Percentiles rank a stretch among this genome's conserved stretches.
Conservation (phyloP, 37 sponge, comb jelly and placozoan species). For the Oopsacas minuta region DNA sequence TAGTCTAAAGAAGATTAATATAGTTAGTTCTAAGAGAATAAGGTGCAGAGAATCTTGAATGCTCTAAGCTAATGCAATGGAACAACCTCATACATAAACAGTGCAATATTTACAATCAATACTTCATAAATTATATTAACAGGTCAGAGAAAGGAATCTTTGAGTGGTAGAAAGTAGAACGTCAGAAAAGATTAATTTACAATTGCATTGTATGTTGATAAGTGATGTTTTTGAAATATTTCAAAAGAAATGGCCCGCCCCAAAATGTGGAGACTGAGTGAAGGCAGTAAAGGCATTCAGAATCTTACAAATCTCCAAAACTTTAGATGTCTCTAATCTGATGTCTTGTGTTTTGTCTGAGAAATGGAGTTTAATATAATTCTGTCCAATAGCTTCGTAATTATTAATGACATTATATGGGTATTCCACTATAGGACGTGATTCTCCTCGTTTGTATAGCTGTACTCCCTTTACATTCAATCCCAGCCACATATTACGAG, state of each 20-base stretch:
- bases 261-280: not conserved
- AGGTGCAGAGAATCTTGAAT: not conserved
- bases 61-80: slow-evolving; percentile 18
- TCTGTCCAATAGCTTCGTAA: slow-evolving; percentile 10
- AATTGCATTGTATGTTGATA: not conserved
- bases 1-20: not conserved
- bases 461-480: slow-evolving; percentile 39
- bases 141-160: not conserved
- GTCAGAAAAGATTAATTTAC: not conserved
- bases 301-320: slow-evolving; percentile 13
- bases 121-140: slow-evolving; percentile 16
- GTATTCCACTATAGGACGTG: slow-evolving; percentile 31
- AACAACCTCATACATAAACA: not conserved
- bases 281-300: not conserved
- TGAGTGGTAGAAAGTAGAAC: not conserved
- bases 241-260: not conserved
- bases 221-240: not conserved
- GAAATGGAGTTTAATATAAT: not conserved
- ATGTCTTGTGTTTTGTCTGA: not conserved
- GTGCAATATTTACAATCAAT: slow-evolving; percentile 3
- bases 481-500: slow-evolving; percentile 56
- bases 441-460: slow-evolving; percentile 48
- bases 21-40: slow-evolving; percentile 11
- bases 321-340: slow-evolving; percentile 8
- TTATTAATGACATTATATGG: slow-evolving; percentile 30